These are phyloP conservation scores for Plectropomus leopardus DNA, from an alignment of 2,113 vertebrate genomes.

Conservation along the genomic window DNA sequence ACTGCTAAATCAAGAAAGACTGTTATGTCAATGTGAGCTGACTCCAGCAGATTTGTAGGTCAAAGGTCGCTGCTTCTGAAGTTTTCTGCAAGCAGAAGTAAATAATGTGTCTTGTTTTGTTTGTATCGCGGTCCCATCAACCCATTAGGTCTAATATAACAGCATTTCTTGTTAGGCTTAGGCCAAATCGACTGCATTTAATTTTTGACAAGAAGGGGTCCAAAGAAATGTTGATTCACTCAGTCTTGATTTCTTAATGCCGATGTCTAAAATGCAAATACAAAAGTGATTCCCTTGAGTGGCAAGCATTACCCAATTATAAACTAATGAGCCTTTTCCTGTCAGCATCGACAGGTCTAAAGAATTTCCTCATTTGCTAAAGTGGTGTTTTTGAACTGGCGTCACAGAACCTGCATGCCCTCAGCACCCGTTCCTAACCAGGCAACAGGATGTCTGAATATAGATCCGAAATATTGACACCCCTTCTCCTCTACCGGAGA, in stretches of 20 bases:
- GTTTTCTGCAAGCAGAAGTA: not conserved
- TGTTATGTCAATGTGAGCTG: not conserved
- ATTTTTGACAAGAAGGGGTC: not conserved
- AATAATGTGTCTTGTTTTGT: not conserved
- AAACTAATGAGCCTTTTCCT: conserved; percentile 4
- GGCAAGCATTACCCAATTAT: not conserved
- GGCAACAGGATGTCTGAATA: conserved; percentile 62
- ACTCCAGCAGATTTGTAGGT: not conserved
- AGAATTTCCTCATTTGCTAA: conserved; percentile 24
- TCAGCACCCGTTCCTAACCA: conserved; percentile 16
- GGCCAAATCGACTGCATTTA: not conserved
- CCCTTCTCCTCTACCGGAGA: conserved; percentile 44
- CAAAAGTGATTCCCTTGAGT: not conserved
- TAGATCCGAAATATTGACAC: conserved; percentile 60
- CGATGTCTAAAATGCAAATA: conserved; percentile 8
- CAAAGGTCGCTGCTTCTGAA: not conserved
- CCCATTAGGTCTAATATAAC: not conserved
- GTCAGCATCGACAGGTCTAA: not conserved
- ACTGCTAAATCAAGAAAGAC: not conserved
- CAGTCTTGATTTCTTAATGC: not conserved
- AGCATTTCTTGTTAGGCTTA: too few species aligned
- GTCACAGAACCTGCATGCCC: conserved; percentile 11
- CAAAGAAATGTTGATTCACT: not conserved
- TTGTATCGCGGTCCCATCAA: not conserved
- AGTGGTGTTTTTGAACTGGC: conserved; percentile 14